A percentile compares a stretch with the other conserved stretches of the same genome.
Evolutionary conservation across 2,797 vertebrate genomes (phyloP).

Genomic region (Hydrolagus colliei): DNA sequence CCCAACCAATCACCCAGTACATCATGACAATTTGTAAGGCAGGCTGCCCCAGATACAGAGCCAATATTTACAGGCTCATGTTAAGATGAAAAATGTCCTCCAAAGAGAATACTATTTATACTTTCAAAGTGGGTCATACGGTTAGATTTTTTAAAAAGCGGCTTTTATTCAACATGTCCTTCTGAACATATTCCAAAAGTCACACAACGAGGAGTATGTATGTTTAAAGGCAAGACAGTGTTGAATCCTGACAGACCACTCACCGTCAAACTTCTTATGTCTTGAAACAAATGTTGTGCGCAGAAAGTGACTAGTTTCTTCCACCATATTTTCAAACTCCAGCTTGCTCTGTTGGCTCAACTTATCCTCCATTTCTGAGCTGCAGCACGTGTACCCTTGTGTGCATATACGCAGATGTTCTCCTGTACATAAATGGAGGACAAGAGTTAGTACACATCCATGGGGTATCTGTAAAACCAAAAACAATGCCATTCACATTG

Average conservation of each 20-base stretch:
- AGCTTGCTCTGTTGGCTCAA: conserved; percentile 83
- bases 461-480: neutral
- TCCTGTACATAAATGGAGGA: conserved; percentile 60
- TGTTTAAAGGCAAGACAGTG: neutral
- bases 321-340: conserved; percentile 84
- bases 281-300: conserved; percentile 83
- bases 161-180: neutral
- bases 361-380: conserved; percentile 85
- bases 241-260: conserved; percentile 40
- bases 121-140: neutral
- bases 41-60: neutral
- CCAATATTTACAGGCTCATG: neutral
- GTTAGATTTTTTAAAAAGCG: neutral
- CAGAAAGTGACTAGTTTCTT: conserved; percentile 80
- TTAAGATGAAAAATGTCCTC: neutral
- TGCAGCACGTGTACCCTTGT: conserved; percentile 88
- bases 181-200: neutral
- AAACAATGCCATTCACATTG: no score
- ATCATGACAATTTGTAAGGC: neutral
- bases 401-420: conserved; percentile 82
- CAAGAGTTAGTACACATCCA: conserved; percentile 11
- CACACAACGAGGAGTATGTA: neutral
- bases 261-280: conserved; percentile 94
- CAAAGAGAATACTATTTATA: neutral
- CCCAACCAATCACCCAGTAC: no score